Conservation (phyloP, 1,140 invertebrate genomes). For the Aphaenogaster rudis region DNA sequence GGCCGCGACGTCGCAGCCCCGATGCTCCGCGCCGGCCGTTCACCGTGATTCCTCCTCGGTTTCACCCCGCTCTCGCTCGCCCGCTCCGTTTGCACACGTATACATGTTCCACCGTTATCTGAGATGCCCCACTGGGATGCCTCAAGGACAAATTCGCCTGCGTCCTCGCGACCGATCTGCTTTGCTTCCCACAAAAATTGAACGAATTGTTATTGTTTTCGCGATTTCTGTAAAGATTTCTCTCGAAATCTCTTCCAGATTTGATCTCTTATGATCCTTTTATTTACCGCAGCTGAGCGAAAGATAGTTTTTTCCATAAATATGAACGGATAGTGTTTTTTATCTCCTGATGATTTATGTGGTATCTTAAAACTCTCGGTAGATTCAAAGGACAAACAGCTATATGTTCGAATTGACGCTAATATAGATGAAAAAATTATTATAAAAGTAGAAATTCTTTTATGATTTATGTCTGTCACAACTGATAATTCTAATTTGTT, state of each 20-base stretch:
- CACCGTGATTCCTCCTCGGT: not conserved
- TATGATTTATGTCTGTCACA: not conserved
- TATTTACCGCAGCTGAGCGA: not conserved
- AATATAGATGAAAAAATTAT: conserved; percentile 26
- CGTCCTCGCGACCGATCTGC: not conserved
- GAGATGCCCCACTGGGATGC: conserved; percentile 2
- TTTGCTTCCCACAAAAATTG: not conserved
- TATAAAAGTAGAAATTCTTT: conserved; percentile 42
- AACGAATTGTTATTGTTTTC: not conserved
- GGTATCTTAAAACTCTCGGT: not conserved
- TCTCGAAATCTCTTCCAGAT: not conserved
- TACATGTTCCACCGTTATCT: conserved; percentile 35
- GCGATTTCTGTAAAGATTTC: not conserved
- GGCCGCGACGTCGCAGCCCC: not conserved
- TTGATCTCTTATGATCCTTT: not conserved
- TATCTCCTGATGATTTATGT: not conserved
- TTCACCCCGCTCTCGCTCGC: not conserved
- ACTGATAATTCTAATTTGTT: conserved; percentile 14
- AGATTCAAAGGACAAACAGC: not conserved
- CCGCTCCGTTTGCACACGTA: not conserved
- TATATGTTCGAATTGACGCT: not conserved
- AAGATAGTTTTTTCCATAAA: not conserved
- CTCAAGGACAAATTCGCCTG: not conserved
- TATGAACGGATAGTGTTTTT: not conserved
- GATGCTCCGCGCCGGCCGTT: conserved; percentile 28